Base-by-base conservation (phyloP, 2,113 vertebrate species). In the Protomyctophum bolini region DNA sequence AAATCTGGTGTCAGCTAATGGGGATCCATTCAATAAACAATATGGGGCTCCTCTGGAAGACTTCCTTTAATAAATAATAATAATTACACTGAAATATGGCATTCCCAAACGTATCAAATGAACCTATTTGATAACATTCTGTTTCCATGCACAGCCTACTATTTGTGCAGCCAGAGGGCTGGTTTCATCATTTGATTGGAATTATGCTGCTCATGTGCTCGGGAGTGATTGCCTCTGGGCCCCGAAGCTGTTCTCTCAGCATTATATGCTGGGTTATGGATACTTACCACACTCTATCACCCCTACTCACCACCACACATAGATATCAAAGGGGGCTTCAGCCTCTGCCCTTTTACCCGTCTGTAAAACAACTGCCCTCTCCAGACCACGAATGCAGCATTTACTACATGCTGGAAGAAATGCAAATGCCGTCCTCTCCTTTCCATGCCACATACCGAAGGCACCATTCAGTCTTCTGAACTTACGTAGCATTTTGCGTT, bases 241-340 rank as follows among this genome's bases (percentile, higher is more conserved):
- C 67, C 59, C 0, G 58, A 72, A 70, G 83, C 72, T 72, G 74
- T 76, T 69, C 72, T 11, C 70, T 79, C 81, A 77, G 80, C 81
- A 70, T 68, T 73, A 67, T 21, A 47, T 67, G 68, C 4, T 1
- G 11, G 70, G 49, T 70, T n/a, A n/a, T 82, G 79, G 81, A 80
- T 49, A 10, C 9, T 10, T 41, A 71, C 78, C 71, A 76, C 55
- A 54, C 68, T 28, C 67, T 70, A 56, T 80, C 66, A 58, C 69
- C 65, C 50, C 57, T 45, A 15, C 72, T 76, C 62, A n/a, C n/a
- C n/a, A n/a, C n/a, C n/a, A 21, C 21, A 21, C 21, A 21, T 21
- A 21, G 21, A 21, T 2, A 21, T 21, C 21, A 21, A 21, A 21
- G 21, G 21, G 21, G 21, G 21, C 21, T 21, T 21, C 21, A 21